Conservation (phyloP, 2,113 vertebrate species). For the Myiozetetes cayanensis region DNA sequence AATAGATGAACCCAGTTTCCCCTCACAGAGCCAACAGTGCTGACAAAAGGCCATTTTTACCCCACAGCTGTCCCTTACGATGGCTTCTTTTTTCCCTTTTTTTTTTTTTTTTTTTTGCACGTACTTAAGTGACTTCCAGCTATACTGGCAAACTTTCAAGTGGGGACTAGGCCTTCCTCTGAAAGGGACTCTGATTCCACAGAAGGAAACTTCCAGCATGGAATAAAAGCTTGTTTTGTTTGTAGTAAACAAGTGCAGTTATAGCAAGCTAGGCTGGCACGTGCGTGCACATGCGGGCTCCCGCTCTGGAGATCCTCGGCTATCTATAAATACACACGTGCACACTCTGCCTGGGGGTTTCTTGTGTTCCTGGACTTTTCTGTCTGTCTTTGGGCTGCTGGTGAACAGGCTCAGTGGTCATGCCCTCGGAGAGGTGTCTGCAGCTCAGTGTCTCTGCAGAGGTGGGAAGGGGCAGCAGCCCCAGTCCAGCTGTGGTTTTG, state of each 20-base stretch:
- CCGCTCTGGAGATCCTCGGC: not conserved
- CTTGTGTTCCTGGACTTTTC: not conserved
- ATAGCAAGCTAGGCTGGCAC: not conserved
- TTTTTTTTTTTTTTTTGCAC: not conserved
- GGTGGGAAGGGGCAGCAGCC: not conserved
- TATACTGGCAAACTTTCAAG: conserved; percentile 38
- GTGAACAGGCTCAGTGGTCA: not conserved
- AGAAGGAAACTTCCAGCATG: not conserved
- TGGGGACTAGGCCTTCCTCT: not conserved
- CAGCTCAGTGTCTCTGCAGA: not conserved
- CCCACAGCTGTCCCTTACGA: not conserved
- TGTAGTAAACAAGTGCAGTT: conserved; percentile 43
- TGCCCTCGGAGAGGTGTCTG: not conserved
- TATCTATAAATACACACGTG: not conserved
- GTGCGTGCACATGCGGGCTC: not conserved
- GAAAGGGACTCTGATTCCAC: conserved; percentile 35
- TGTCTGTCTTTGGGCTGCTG: not conserved
- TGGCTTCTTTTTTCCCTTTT: not conserved
- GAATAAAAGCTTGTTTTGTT: conserved; percentile 47
- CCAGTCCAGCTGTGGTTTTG: not conserved
- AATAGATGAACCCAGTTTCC: not conserved
- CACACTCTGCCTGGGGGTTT: not conserved
- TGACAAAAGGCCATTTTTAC: conserved; percentile 36
- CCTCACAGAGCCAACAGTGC: not conserved
- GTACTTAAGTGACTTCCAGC: conserved; percentile 25